These are phyloP conservation scores for Rhodophaea formosa DNA, from an alignment of 2,888 invertebrate genomes.

Conservation along the genomic window DNA sequence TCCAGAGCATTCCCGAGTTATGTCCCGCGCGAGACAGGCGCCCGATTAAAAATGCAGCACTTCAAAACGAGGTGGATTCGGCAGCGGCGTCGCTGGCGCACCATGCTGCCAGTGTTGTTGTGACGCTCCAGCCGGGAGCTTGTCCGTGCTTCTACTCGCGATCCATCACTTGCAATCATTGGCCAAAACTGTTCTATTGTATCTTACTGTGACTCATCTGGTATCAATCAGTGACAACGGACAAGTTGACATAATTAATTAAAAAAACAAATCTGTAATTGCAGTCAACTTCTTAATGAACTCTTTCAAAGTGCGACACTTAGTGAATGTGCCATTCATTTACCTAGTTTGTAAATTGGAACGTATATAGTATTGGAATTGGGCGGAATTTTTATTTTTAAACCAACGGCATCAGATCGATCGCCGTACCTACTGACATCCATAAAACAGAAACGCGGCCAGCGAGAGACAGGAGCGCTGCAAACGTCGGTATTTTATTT, in stretches of 20 bases:
- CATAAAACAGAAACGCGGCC: constrained; percentile 60
- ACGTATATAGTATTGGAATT: constrained; percentile 39
- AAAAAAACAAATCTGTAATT: neutral
- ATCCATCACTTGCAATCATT: neutral
- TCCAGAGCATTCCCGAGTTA: constrained; percentile 73
- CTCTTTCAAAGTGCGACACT: neutral
- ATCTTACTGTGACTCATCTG: neutral
- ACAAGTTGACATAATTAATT: neutral
- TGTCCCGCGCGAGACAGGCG: constrained; percentile 78
- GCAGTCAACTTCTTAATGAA: neutral
- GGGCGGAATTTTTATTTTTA: constrained; percentile 57
- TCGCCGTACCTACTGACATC: constrained; percentile 53
- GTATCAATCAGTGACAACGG: neutral
- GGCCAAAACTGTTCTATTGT: neutral
- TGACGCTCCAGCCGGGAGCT: constrained; percentile 54
- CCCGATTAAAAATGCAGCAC: constrained; percentile 77
- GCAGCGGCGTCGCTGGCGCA: constrained; percentile 74
- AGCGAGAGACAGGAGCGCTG: constrained; percentile 57
- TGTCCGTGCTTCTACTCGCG: constrained; percentile 30
- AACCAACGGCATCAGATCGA: constrained; percentile 58
- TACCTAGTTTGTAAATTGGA: constrained; percentile 35
- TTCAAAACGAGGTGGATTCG: constrained; percentile 73
- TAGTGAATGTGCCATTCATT: constrained; percentile 6
- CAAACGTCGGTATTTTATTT: constrained; percentile 72
- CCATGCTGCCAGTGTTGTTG: constrained; percentile 59